phyloP scores from a whole-genome alignment of 2,797 vertebrate genomes.

The Acanthis flammea region DNA sequence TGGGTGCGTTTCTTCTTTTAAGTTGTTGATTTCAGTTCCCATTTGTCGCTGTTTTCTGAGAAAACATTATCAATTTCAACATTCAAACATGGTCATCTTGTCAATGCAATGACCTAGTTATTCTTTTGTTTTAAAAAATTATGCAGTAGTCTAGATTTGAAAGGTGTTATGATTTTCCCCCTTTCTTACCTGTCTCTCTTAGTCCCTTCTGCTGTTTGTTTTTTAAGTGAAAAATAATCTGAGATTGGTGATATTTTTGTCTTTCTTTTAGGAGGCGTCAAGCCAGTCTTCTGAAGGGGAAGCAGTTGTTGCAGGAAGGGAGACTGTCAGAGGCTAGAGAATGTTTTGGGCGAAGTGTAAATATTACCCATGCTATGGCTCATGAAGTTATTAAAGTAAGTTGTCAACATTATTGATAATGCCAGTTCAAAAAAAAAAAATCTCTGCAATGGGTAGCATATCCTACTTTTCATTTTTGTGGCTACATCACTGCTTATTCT shows the following conservation, averaged over 20 bases:
- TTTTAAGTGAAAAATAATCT: not conserved
- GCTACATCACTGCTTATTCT: not conserved
- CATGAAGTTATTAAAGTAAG: conserved; percentile 91
- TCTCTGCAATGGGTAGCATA: not conserved
- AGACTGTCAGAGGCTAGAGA: conserved; percentile 90
- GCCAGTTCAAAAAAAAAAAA: not conserved
- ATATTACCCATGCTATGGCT: conserved; percentile 92
- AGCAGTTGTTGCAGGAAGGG: conserved; percentile 90
- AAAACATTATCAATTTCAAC: not conserved
- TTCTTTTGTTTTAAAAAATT: not conserved
- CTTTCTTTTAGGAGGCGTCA: conserved; percentile 85
- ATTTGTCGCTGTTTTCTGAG: not conserved
- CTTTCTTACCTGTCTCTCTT: not conserved
- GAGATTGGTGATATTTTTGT: conserved; percentile 6
- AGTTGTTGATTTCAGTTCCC: not conserved
- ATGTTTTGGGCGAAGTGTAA: conserved; percentile 89
- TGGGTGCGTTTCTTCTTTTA: not conserved
- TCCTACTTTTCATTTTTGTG: not conserved
- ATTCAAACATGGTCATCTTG: not conserved
- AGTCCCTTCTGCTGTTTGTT: not conserved
- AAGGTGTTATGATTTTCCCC: fast-evolving
- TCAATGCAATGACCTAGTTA: not conserved
- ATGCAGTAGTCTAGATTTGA: not conserved
- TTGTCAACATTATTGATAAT: not conserved
- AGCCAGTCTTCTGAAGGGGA: conserved; percentile 87